These are phyloP conservation scores for Sparus aurata DNA, from an alignment of 2,797 vertebrate genomes.

Conservation along the genomic window DNA sequence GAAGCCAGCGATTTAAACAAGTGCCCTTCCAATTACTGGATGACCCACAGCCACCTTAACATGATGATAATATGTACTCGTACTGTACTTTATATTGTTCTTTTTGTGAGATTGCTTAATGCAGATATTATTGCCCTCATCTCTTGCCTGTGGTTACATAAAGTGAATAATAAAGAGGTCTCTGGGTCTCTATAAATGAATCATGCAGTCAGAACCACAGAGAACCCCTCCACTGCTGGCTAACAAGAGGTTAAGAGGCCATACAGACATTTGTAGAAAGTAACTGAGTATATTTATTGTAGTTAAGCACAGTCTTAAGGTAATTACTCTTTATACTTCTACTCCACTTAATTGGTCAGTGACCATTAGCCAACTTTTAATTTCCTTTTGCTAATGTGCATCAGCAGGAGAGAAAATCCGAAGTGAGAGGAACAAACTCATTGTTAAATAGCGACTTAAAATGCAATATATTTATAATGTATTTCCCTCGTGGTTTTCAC, in stretches of 20 bases:
- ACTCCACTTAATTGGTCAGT: not conserved
- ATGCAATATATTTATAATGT: not conserved
- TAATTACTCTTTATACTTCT: not conserved
- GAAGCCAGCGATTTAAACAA: too few relatives aligned
- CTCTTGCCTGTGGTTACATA: not conserved
- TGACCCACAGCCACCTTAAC: too few relatives aligned
- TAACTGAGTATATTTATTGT: not conserved
- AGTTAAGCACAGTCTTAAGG: not conserved
- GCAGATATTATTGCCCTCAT: too few relatives aligned
- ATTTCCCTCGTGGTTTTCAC: not conserved
- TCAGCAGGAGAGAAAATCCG: not conserved
- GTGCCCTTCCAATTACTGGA: too few relatives aligned
- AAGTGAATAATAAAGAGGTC: not conserved
- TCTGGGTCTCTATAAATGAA: not conserved
- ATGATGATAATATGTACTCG: too few relatives aligned
- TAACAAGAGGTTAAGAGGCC: not conserved
- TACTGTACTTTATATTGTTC: too few relatives aligned
- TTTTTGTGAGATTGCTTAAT: too few relatives aligned
- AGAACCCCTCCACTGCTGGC: not conserved
- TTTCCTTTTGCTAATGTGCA: conserved; percentile 2
- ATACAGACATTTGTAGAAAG: not conserved
- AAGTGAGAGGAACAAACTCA: not conserved
- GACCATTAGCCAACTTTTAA: not conserved
- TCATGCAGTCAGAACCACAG: not conserved
- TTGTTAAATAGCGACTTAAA: not conserved